A percentile compares a stretch with the other conserved stretches of the same genome.
Conservation (phyloP, 1,140 invertebrate species). For the Proales similis region DNA sequence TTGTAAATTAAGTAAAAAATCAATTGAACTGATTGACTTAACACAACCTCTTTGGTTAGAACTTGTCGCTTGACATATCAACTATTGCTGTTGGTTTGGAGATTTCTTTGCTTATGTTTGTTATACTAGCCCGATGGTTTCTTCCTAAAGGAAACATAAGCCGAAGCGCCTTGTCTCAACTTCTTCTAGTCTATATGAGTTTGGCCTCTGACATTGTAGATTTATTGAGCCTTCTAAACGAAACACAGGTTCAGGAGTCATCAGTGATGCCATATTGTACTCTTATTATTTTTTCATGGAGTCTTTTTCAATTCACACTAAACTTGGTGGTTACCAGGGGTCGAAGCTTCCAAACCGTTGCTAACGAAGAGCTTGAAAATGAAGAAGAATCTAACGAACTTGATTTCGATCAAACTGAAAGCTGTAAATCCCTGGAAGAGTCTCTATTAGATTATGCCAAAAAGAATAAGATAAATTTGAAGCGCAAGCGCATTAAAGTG, state of each 20-base stretch:
- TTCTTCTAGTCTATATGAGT: constrained; percentile 37
- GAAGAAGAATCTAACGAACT: background rate
- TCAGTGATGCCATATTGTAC: constrained; percentile 26
- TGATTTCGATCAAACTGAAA: constrained; percentile 25
- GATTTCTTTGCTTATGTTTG: constrained; percentile 26
- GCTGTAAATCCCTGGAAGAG: background rate
- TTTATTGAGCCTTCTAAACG: constrained; percentile 24
- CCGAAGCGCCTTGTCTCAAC: constrained; percentile 20
- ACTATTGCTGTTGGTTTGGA: constrained; percentile 26
- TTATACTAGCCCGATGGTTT: constrained; percentile 37
- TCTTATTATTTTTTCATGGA: constrained; percentile 29
- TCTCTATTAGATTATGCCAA: background rate
- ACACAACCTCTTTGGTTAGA: background rate
- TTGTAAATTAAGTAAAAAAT: constrained; percentile 1
- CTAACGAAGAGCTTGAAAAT: background rate
- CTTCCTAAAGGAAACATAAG: constrained; percentile 38
- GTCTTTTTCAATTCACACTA: constrained; percentile 33
- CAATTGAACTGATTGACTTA: background rate
- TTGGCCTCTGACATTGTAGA: constrained; percentile 37
- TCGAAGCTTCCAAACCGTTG: constrained; percentile 20
- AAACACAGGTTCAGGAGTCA: constrained; percentile 20
- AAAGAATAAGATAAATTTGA: background rate
- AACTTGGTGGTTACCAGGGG: constrained; percentile 32
- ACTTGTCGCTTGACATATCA: constrained; percentile 14
- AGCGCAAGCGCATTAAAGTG: too few relatives aligned